These are phyloP conservation scores for Drosophila tanythrix DNA, from an alignment of 2,888 invertebrate genomes.

Conservation along the genomic window DNA sequence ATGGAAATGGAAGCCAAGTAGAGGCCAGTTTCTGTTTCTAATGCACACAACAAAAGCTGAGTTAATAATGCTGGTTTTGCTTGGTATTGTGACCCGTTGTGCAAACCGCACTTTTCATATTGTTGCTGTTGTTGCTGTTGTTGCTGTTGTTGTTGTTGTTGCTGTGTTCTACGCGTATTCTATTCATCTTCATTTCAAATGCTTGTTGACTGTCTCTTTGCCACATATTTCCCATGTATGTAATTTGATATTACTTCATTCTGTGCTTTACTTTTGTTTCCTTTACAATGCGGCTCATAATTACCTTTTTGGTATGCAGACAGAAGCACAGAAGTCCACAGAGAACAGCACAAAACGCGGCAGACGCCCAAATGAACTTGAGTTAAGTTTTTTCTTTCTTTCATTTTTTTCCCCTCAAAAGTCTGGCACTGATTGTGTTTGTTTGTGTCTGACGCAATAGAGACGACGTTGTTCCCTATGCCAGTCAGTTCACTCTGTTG, in stretches of 20 bases:
- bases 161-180: constrained; percentile 25
- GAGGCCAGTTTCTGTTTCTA: constrained; percentile 49
- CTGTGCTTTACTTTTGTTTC: constrained; percentile 76
- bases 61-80: constrained; percentile 35
- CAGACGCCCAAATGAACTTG: constrained; percentile 67
- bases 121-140: background rate
- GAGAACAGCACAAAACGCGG: constrained; percentile 6
- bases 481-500: constrained; percentile 1
- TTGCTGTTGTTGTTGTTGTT: background rate
- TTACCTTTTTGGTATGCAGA: constrained; percentile 81
- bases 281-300: constrained; percentile 74
- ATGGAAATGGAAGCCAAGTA: constrained; percentile 42
- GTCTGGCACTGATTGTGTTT: constrained; percentile 30
- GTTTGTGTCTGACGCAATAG: constrained; percentile 58
- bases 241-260: constrained; percentile 70
- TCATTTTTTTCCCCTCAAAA: background rate
- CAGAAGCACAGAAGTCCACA: constrained; percentile 59
- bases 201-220: constrained; percentile 45
- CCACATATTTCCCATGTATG: constrained; percentile 66
- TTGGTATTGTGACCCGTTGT: constrained; percentile 49
- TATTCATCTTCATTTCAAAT: constrained; percentile 27
- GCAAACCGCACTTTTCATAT: constrained; percentile 26
- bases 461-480: constrained; percentile 13
- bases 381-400: constrained; percentile 49
- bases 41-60: constrained; percentile 50